These are phyloP conservation scores for Nomada ruficornis DNA, from an alignment of 2,888 invertebrate genomes.

Conservation along the genomic window DNA sequence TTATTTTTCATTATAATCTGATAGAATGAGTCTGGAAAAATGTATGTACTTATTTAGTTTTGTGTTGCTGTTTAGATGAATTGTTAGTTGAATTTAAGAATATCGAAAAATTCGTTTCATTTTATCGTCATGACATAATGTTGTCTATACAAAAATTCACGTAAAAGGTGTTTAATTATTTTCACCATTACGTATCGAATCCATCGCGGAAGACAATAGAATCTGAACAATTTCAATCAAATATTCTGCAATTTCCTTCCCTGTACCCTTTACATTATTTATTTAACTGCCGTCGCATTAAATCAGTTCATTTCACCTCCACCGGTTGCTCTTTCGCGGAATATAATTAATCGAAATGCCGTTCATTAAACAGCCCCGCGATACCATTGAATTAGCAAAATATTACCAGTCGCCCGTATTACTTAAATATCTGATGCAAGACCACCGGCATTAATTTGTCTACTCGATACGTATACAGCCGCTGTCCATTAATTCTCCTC, in stretches of 20 bases:
- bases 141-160: too few relatives aligned
- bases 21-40: too few relatives aligned
- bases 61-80: too few relatives aligned
- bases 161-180: too few relatives aligned
- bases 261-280: neutral
- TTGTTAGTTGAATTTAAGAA: too few relatives aligned
- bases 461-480: constrained; percentile 5
- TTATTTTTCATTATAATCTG: too few relatives aligned
- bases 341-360: constrained; percentile 46
- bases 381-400: constrained; percentile 43
- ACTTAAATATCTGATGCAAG: constrained; percentile 21
- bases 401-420: constrained; percentile 33
- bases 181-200: too few relatives aligned
- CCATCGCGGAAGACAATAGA: neutral
- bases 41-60: too few relatives aligned
- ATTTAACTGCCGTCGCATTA: neutral
- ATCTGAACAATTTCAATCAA: neutral
- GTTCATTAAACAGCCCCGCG: constrained; percentile 11
- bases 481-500: constrained; percentile 37
- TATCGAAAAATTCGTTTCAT: too few relatives aligned
- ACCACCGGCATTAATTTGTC: constrained; percentile 45
- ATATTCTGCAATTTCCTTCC: neutral
- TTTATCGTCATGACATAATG: too few relatives aligned
- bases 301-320: neutral
- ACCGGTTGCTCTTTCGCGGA: neutral